These are phyloP conservation scores for Knipowitschia caucasica DNA, from an alignment of 2,797 vertebrate species.

Conservation along the genomic window DNA sequence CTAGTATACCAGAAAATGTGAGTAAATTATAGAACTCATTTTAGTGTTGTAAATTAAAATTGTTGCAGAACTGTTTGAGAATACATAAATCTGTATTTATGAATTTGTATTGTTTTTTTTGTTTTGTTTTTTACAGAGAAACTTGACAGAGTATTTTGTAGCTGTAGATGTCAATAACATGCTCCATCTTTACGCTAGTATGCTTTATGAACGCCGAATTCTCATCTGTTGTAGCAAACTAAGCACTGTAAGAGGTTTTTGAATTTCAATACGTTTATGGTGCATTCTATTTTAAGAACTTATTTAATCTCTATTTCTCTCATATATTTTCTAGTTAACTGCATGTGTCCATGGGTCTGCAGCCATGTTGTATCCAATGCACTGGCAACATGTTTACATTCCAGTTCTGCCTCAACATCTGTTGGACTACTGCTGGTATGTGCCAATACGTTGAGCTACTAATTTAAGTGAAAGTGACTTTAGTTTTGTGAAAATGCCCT, in stretches of 20 bases:
- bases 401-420: conserved; percentile 94
- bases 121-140: conserved; percentile 82
- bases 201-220: conserved; percentile 94
- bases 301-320: neutral
- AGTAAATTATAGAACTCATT: conserved; percentile 62
- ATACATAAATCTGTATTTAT: neutral
- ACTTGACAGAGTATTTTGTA: conserved; percentile 97
- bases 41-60: neutral
- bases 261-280: conserved; percentile 7
- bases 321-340: conserved; percentile 81
- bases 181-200: conserved; percentile 96
- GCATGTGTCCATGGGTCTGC: conserved; percentile 96
- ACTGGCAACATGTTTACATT: conserved; percentile 99
- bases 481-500: neutral
- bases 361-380: conserved; percentile 96
- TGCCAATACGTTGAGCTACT: neutral
- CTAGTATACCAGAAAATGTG: conserved; percentile 97
- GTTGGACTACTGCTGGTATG: conserved; percentile 98
- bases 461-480: too few relatives aligned
- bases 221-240: conserved; percentile 96
- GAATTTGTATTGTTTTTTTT: conserved; percentile 41
- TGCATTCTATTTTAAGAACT: neutral
- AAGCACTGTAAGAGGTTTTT: conserved; percentile 88
- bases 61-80: neutral
- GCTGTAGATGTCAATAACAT: conserved; percentile 99